Base-by-base conservation (phyloP, 2,113 vertebrate species). In the Eolophus roseicapilla region DNA sequence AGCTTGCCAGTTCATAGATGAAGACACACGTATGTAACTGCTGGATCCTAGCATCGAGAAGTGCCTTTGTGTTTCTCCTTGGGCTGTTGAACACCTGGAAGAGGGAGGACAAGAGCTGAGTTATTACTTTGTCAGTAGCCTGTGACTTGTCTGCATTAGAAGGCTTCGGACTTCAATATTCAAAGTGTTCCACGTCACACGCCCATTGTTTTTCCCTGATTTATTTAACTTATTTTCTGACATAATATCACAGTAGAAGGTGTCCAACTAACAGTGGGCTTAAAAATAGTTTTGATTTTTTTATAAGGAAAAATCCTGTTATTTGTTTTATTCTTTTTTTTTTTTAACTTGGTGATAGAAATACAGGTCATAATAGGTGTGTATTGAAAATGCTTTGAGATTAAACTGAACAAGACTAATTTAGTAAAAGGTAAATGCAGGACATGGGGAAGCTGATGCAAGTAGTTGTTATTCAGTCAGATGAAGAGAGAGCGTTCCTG, bases 1-100 rank as follows among this genome's bases (percentile, higher is more conserved):
- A 27, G 24, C 95, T 55, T 94, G 90, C 74, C 49, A 77, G 53
- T 92, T 97, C 68, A 67, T 87, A 95, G 94, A 55, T 74, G 82
- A 88, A 47, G 63, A 33, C 25, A 47, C 17, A 14, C 13, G 8
- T 19, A 24, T 2, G 17, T 52, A 88, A 60, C 53, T 70, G n/a
- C 57, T 67, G 73, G 18, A 46, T 88, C n/a, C 65, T 35, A 27
- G n/a, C 21, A 19, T n/a, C 11, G 80, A 82, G 55, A 41, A 59
- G 37, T 0, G 0, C 29, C 39, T 92, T 76, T 47, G 21, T n/a
- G 50, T n/a, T 86, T 83, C 78, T 9, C 15, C 37, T 68, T 73
- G 39, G 28, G 67, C 52, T 63, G 2, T 9, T 52, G 64, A 83
- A 71, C 27, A 68, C 18, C 21, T 68, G 57, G 24, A 84, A 70